phyloP scores from a whole-genome alignment of 2,797 vertebrate species.

The Huso huso region DNA sequence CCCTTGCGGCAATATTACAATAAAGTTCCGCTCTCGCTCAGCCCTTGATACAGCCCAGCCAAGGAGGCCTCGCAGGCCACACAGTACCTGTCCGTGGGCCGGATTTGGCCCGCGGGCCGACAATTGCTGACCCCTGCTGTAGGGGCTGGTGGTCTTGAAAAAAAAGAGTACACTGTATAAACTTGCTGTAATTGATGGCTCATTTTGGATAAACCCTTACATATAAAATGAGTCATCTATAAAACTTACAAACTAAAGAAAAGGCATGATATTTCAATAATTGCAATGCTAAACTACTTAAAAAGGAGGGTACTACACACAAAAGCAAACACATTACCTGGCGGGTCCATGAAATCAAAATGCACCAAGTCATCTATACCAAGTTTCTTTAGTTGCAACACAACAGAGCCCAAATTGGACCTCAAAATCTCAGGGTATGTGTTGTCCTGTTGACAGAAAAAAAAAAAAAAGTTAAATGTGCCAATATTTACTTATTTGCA shows the following conservation, averaged over 20 bases:
- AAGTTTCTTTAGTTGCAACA: slow-evolving; percentile 94
- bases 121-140: too few species aligned
- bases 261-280: slow-evolving; percentile 79
- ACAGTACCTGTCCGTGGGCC: too few species aligned
- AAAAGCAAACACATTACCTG: slow-evolving; percentile 60
- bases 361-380: slow-evolving; percentile 98
- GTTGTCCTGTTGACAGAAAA: slow-evolving; percentile 72
- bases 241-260: not conserved
- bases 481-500: not conserved
- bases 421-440: slow-evolving; percentile 97
- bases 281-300: slow-evolving; percentile 94
- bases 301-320: slow-evolving; percentile 2
- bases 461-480: not conserved
- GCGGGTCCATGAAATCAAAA: slow-evolving; percentile 99
- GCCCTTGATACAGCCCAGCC: too few species aligned
- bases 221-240: too few species aligned
- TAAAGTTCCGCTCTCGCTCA: too few species aligned
- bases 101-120: too few species aligned
- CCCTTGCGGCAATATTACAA: too few species aligned
- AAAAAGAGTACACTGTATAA: too few species aligned
- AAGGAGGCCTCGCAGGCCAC: too few species aligned
- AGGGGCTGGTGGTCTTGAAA: too few species aligned
- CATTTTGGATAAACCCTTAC: too few species aligned
- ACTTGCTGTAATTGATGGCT: too few species aligned
- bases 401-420: slow-evolving; percentile 94